Conservation (phyloP, 2,113 vertebrate species). For the Tenrec ecaudatus region DNA sequence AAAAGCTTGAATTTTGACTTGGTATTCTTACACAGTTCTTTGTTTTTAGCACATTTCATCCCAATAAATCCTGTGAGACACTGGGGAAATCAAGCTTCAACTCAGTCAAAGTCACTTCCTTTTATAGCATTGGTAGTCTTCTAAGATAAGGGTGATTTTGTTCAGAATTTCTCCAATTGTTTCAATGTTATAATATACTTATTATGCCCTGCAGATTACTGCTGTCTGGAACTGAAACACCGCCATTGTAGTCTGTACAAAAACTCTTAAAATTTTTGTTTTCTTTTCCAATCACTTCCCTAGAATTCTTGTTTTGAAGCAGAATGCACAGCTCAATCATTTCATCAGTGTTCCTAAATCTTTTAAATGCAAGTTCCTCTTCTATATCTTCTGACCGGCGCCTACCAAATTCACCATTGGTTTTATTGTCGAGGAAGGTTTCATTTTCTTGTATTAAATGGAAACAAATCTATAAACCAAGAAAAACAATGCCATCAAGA, state of each 20-base stretch:
- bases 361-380: slow-evolving; percentile 94
- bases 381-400: slow-evolving; percentile 94
- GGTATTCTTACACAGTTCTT: no score
- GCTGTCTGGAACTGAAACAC: slow-evolving; percentile 99
- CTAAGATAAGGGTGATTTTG: slow-evolving; percentile 94
- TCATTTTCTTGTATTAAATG: slow-evolving; percentile 86
- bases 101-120: no score
- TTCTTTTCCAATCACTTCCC: slow-evolving; percentile 96
- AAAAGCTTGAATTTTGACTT: no score
- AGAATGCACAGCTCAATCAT: slow-evolving; percentile 95
- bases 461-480: no score
- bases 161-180: slow-evolving; percentile 95
- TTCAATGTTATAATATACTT: slow-evolving; percentile 94
- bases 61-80: no score
- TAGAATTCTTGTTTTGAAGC: slow-evolving; percentile 93
- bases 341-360: slow-evolving; percentile 93
- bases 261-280: slow-evolving; percentile 98
- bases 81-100: no score
- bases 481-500: no score
- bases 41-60: no score
- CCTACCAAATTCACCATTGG: slow-evolving; percentile 92
- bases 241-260: slow-evolving; percentile 98
- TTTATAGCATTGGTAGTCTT: slow-evolving; percentile 75
- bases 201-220: slow-evolving; percentile 99
- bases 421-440: slow-evolving; percentile 93